phyloP scores from a whole-genome alignment of 64 coral and sea anemone species.

The Dendronephthya gigantea region DNA sequence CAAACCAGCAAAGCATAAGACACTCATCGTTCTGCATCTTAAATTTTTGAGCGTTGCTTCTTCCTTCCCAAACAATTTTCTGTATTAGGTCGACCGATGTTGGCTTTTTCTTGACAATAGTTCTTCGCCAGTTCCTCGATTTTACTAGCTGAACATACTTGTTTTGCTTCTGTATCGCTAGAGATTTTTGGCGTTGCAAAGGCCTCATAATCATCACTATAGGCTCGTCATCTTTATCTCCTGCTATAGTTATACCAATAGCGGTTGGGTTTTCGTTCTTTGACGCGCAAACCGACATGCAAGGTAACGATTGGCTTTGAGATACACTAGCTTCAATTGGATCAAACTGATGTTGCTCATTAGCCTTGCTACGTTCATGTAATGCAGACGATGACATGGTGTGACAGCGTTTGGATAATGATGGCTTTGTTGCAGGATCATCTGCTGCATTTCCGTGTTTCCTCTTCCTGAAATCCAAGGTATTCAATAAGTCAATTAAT shows the following conservation, averaged over 20 bases:
- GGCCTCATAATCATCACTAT: background rate
- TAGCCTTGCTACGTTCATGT: background rate
- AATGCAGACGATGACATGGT: background rate
- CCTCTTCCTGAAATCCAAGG: background rate
- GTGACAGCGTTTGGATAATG: background rate
- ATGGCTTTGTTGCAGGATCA: background rate
- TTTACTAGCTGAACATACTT: background rate
- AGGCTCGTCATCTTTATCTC: background rate
- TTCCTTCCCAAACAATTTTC: no score
- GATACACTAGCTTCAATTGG: background rate
- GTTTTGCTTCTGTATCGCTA: background rate
- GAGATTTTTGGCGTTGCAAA: background rate
- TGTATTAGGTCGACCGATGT: no score
- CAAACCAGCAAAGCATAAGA: no score
- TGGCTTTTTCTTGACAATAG: no score
- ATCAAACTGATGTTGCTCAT: background rate
- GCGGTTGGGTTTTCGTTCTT: background rate
- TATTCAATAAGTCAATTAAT: background rate
- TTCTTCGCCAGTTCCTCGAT: background rate
- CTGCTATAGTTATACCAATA: background rate
- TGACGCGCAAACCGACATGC: background rate
- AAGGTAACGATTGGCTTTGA: background rate
- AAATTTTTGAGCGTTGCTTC: no score
- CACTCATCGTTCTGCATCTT: no score
- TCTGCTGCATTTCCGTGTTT: background rate